Percentiles rank a stretch among this genome's conserved stretches.
phyloP scores from a whole-genome alignment of 2,797 vertebrate species.

The Danio kyathit region DNA sequence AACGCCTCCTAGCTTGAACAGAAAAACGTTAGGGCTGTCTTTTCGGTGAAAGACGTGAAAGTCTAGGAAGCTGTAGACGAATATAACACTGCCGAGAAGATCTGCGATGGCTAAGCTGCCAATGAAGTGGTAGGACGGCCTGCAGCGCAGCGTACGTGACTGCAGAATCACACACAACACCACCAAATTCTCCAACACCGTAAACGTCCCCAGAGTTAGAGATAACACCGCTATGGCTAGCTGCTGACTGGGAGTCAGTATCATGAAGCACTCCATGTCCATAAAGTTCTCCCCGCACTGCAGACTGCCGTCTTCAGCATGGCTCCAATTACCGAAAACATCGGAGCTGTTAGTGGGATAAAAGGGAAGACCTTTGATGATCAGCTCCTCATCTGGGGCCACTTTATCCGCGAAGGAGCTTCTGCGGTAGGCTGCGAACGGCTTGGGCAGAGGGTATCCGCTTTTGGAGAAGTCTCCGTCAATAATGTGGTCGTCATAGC shows the following conservation, averaged over 20 bases:
- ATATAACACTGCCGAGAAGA: constrained; percentile 97
- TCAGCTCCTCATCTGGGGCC: constrained; percentile 88
- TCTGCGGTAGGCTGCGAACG: constrained; percentile 92
- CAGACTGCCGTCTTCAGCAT: constrained; percentile 88
- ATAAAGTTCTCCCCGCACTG: constrained; percentile 99
- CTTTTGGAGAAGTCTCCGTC: constrained; percentile 76
- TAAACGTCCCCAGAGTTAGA: constrained; percentile 96
- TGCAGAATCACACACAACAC: constrained; percentile 96
- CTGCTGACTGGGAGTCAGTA: constrained; percentile 97
- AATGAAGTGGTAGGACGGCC: constrained; percentile 98
- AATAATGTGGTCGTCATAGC: constrained; percentile 82
- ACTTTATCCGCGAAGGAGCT: constrained; percentile 93
- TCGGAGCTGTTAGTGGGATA: constrained; percentile 93
- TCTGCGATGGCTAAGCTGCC: constrained; percentile 97
- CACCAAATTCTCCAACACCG: constrained; percentile 95
- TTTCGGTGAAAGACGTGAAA: constrained; percentile 98
- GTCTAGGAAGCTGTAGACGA: constrained; percentile 99
- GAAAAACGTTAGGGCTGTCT: constrained; percentile 95
- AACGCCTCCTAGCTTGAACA: constrained; percentile 98
- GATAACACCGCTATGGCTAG: constrained; percentile 94
- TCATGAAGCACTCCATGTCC: constrained; percentile 99
- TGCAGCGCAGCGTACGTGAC: constrained; percentile 94
- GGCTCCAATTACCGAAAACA: constrained; percentile 90
- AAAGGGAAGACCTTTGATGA: constrained; percentile 85
- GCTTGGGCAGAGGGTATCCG: constrained; percentile 88